A percentile compares a stretch with the other conserved stretches of the same genome.
Conservation (phyloP, 2,113 vertebrate species). For the Toxotes jaculatrix region DNA sequence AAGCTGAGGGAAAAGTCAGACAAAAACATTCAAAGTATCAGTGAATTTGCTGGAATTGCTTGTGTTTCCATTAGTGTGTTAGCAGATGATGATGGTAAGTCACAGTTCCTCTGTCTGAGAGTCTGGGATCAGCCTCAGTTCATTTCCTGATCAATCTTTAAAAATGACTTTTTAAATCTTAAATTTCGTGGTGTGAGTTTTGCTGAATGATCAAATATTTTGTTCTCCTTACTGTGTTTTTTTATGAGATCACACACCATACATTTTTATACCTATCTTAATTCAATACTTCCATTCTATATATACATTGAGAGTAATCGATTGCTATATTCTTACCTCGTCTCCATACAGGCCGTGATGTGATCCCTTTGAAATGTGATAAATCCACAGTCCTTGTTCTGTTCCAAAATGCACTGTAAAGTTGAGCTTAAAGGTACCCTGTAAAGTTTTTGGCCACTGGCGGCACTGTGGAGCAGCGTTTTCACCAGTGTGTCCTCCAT, state of each 20-base stretch:
- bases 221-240: background rate
- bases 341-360: background rate
- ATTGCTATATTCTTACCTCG: background rate
- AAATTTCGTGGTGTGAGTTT: background rate
- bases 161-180: background rate
- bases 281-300: no score
- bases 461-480: background rate
- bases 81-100: conserved; percentile 19
- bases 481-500: background rate
- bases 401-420: no score
- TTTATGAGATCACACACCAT: no score
- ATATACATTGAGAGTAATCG: background rate
- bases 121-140: background rate
- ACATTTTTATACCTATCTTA: background rate
- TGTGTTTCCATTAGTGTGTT: conserved; percentile 15
- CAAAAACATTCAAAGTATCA: background rate
- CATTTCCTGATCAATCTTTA: background rate
- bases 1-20: conserved; percentile 7
- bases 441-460: no score
- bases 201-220: background rate
- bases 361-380: background rate
- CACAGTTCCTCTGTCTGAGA: background rate
- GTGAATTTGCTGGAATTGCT: background rate
- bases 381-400: background rate
- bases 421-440: no score